Conservation (phyloP, 2,888 invertebrate species). For the Ceratothoa steindachneri region DNA sequence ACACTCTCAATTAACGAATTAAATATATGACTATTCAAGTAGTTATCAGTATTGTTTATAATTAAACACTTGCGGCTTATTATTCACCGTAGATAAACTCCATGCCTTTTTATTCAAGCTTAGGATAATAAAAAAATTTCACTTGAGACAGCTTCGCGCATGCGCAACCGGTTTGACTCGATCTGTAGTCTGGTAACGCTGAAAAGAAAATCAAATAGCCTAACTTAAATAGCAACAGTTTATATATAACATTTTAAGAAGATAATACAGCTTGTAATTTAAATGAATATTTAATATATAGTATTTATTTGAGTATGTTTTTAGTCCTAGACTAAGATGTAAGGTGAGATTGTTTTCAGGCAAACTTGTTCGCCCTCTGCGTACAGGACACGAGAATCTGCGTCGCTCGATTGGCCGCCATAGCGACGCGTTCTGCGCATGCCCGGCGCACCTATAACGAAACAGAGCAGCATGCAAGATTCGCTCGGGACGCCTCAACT, state of each 20-base stretch:
- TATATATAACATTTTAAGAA: background rate
- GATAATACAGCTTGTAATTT: no score
- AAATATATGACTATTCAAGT: no score
- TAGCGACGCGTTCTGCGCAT: conserved; percentile 39
- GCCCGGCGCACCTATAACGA: conserved; percentile 47
- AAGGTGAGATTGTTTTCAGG: background rate
- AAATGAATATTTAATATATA: background rate
- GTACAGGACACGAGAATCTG: background rate
- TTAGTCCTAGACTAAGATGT: background rate
- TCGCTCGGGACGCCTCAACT: conserved; percentile 40
- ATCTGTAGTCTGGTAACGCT: background rate
- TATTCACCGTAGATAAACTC: no score
- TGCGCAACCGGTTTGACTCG: background rate
- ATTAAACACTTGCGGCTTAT: no score
- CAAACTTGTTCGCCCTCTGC: background rate
- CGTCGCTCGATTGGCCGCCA: conserved; percentile 19
- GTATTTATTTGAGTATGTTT: background rate
- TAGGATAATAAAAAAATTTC: no score
- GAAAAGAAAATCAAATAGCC: background rate
- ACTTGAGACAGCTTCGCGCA: background rate
- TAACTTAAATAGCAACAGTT: background rate
- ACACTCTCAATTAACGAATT: no score
- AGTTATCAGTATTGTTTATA: no score
- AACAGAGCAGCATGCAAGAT: conserved; percentile 45
- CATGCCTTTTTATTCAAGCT: no score